Percentiles rank a stretch among this genome's conserved stretches.
phyloP scores from a whole-genome alignment of 2,113 vertebrate species.

The Euleptes europaea region DNA sequence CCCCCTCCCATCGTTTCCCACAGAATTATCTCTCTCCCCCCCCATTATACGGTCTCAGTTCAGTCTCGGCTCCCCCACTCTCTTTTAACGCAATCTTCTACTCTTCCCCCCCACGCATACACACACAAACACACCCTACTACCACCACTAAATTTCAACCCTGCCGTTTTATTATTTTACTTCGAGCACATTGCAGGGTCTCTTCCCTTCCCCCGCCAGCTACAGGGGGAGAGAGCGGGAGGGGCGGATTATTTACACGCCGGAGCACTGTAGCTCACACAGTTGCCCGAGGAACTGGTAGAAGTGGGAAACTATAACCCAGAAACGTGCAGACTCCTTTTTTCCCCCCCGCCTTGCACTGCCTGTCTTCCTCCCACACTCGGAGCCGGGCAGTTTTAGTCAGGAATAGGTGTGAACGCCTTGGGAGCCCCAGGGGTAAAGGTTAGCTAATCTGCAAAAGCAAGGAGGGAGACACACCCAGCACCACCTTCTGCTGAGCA shows the following conservation, averaged over 20 bases:
- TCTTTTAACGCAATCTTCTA: neutral
- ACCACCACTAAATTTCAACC: neutral
- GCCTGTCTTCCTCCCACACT: neutral
- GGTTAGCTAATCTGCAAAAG: constrained; percentile 4
- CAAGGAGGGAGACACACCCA: neutral
- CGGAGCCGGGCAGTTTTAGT: neutral
- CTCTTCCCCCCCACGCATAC: no score
- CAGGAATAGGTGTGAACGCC: constrained; percentile 14
- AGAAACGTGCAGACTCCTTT: neutral
- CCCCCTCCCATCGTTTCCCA: neutral
- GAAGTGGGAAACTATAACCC: neutral
- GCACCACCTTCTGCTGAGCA: neutral
- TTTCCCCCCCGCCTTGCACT: neutral
- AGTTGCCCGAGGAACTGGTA: neutral
- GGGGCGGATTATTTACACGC: neutral
- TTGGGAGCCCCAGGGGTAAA: constrained; percentile 15
- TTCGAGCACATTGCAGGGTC: neutral
- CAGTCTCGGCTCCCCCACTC: neutral
- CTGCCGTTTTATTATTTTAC: neutral
- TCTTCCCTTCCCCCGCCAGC: neutral
- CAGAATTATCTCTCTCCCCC: neutral
- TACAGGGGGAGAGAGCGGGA: no score
- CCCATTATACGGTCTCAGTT: no score
- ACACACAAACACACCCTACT: no score
- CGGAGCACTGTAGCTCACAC: neutral